Conservation (phyloP, 2,113 vertebrate genomes). For the Chaetodon auriga region DNA sequence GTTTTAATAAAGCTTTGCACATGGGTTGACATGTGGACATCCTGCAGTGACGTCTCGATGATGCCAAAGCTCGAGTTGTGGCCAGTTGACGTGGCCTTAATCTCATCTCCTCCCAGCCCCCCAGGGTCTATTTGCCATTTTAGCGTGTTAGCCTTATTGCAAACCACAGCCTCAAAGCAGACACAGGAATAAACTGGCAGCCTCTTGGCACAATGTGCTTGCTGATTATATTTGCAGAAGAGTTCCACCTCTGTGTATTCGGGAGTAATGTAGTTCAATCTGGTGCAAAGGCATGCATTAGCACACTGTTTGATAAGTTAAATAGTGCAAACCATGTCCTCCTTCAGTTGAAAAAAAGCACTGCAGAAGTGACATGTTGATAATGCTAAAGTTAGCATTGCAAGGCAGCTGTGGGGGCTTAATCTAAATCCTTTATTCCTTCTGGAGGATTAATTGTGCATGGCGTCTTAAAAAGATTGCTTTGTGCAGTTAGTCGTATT, state of each 20-base stretch:
- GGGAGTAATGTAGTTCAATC: slow-evolving; percentile 27
- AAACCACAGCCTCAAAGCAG: slow-evolving; percentile 25
- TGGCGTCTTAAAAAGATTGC: slow-evolving; percentile 36
- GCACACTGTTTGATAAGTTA: slow-evolving; percentile 31
- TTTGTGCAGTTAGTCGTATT: slow-evolving; percentile 46
- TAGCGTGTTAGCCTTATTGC: slow-evolving; percentile 56
- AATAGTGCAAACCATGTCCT: background rate
- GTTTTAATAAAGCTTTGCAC: slow-evolving; percentile 67
- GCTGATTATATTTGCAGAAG: slow-evolving; percentile 37
- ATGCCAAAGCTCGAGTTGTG: slow-evolving; percentile 65
- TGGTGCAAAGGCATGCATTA: slow-evolving; percentile 40
- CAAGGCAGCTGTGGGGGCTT: slow-evolving; percentile 48
- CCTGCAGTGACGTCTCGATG: slow-evolving; percentile 64
- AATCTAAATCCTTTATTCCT: slow-evolving; percentile 60
- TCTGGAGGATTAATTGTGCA: slow-evolving; percentile 59
- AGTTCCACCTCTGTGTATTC: slow-evolving; percentile 25
- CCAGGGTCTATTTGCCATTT: slow-evolving; percentile 57
- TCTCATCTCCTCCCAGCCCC: slow-evolving; percentile 49
- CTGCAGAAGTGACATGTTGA: slow-evolving; percentile 43
- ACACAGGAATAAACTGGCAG: background rate
- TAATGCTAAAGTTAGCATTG: slow-evolving; percentile 61
- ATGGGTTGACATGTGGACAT: slow-evolving; percentile 56
- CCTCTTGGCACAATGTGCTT: slow-evolving; percentile 25
- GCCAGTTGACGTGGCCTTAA: slow-evolving; percentile 72
- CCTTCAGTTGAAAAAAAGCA: slow-evolving; percentile 30